Evolutionary conservation across 2,888 invertebrate species (phyloP).

Genomic region (Elysia crispata): DNA sequence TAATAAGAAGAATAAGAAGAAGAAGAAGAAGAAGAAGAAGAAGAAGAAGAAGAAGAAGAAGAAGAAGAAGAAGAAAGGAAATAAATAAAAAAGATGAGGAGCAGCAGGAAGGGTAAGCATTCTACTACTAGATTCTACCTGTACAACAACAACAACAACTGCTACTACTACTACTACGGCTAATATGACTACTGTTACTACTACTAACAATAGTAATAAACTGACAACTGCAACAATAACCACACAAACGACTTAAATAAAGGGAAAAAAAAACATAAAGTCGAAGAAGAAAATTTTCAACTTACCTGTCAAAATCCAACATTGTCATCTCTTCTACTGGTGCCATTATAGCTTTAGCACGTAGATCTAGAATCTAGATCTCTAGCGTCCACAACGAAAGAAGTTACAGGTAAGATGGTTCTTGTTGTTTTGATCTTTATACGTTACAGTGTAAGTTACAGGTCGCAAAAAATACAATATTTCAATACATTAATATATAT

Average conservation of each 20-base stretch:
- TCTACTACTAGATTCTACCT: too few relatives aligned
- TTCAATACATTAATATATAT: not conserved
- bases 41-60: too few relatives aligned
- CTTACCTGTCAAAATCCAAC: slow-evolving; percentile 70
- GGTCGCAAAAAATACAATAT: not conserved
- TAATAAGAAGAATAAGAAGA: too few relatives aligned
- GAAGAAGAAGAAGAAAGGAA: too few relatives aligned
- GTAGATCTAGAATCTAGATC: not conserved
- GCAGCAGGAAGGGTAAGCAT: too few relatives aligned
- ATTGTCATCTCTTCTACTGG: slow-evolving; percentile 70
- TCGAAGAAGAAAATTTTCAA: slow-evolving; percentile 6
- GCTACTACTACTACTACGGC: too few relatives aligned
- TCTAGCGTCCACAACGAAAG: not conserved
- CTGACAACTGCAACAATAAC: not conserved
- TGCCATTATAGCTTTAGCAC: slow-evolving; percentile 15
- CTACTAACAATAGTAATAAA: too few relatives aligned
- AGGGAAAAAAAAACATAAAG: slow-evolving; percentile 13
- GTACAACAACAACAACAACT: not conserved
- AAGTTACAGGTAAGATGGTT: not conserved
- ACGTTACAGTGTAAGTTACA: not conserved
- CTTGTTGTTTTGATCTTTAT: too few relatives aligned
- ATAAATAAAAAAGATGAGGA: too few relatives aligned
- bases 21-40: too few relatives aligned
- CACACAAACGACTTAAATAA: not conserved
- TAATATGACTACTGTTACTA: too few relatives aligned